Conservation (phyloP, 2,113 vertebrate genomes). For the Melanotaenia duboulayi region DNA sequence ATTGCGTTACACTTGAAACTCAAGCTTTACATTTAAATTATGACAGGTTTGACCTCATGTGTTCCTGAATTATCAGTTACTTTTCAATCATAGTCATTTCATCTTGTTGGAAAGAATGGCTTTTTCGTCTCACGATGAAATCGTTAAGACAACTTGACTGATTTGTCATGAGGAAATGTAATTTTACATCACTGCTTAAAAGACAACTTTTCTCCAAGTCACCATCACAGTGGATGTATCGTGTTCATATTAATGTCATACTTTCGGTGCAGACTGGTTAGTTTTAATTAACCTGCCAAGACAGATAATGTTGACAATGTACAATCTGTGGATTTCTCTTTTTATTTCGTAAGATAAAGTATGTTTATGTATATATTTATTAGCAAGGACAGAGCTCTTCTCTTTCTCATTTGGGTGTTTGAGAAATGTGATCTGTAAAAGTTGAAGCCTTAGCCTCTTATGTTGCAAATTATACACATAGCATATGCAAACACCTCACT, state of each 20-base stretch:
- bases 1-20: slow-evolving; percentile 52
- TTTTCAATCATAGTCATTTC: slow-evolving; percentile 48
- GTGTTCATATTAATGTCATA: background rate
- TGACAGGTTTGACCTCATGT: slow-evolving; percentile 53
- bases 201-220: background rate
- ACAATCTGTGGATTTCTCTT: slow-evolving; percentile 7
- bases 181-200: slow-evolving; percentile 2
- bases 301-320: background rate
- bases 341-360: slow-evolving; percentile 13
- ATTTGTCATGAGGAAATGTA: slow-evolving; percentile 12
- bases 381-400: background rate
- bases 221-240: background rate
- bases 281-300: slow-evolving; percentile 6
- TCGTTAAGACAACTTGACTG: slow-evolving; percentile 37
- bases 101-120: slow-evolving; percentile 40
- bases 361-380: background rate
- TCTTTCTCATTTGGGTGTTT: background rate
- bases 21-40: slow-evolving; percentile 40
- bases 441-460: no score
- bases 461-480: no score
- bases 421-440: background rate
- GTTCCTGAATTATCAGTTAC: slow-evolving; percentile 51
- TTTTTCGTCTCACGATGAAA: slow-evolving; percentile 47
- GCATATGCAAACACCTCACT: no score
- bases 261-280: slow-evolving; percentile 8